Base-by-base conservation (phyloP, 1,140 invertebrate species). In the Drosophila asahinai region DNA sequence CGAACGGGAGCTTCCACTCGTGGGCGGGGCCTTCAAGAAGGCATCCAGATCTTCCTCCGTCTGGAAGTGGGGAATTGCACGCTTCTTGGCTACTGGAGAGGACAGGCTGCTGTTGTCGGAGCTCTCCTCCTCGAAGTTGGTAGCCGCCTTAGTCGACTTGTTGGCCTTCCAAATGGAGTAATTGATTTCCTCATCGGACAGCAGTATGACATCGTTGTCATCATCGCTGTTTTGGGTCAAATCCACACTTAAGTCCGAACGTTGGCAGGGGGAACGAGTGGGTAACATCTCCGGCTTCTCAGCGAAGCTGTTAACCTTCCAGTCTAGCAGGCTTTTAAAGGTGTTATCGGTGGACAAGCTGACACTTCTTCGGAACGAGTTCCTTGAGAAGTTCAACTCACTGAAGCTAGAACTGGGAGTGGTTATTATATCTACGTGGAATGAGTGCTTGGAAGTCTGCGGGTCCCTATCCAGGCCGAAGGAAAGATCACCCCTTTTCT, bases 111-210 rank as follows among this genome's bases (percentile, higher is more conserved):
- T 65, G 33, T 61, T 59, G 47, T 65, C 49, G 2, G 47, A 70
- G 38, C 36, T 74, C 0, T 57, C 42, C 1, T 68, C 42, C 5
- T 52, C 52, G 9, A 51, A 27, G 8, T 61, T 55, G 19, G 1
- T 3, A n/a, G 19, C 30, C 5, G 36, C 11, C 11, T 48, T 75
- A 1, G 12, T 48, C 2, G 81, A 74, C 55, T 80, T 90, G 61
- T 91, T 77, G n/a, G 87, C 84, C 58, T 90, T 81, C 82, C 91
- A 89, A 55, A 93, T 93, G 8, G 92, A 93, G 51, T 93, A 93
- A 55, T 93, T 93, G 19, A 93, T 92, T 76, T 93, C 92, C 59
- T 93, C 92, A 65, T 93, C 92, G 2, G 92, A 93, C 9, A 92
- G 68, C 15, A 92, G 22, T 5, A 86, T 80, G 7, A 80, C 79